Evolutionary conservation across 2,888 invertebrate species (phyloP), one percentile per base, ranked within the genome.

Genomic region (Epistrophe eligans): DNA sequence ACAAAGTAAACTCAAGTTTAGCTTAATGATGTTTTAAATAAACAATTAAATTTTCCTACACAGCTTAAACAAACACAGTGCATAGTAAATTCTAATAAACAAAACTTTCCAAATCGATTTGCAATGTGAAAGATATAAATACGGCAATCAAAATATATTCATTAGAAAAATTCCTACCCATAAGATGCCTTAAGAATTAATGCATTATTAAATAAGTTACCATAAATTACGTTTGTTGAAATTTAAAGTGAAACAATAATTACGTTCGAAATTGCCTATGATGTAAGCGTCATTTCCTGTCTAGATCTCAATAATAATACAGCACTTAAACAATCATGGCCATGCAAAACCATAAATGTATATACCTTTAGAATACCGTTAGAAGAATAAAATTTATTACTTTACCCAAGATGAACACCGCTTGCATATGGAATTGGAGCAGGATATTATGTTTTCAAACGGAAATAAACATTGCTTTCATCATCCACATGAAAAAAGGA

Each of bases 401-500:
- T 48, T 83, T 87, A 87, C 79, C 83, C 67, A 87, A 83, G 79
- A 79, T 79, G 73, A 71, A 67, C 62, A 79, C 48, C 76, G 79
- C 83, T 87, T 79, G 83, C 87, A 79, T 87, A 83, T 87, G 87
- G 83, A 70, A 70, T 55, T 50, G 57, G 64, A 72, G 70, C 70
- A 70, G 77, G 77, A 74, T 77, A 38, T 70, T 52, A 55, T 57
- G 85, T 72, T 85, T 64, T 82, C 77, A 73, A 85, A 82, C 72
- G 73, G 81, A 73, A 79, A 79, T 74, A 64, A 58, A 55, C 40
- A 70, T 43, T 72, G n/a, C 48, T 32, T 24, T 24, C 74, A 70
- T 70, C 52, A 24, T 24, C 24, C 24, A 24, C 52, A 70, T 62
- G 15, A 24, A 40, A 40, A 58, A 77, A 45, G 45, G 55, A 64